A percentile compares a stretch with the other conserved stretches of the same genome.
Evolutionary conservation across 1,140 invertebrate species (phyloP).

Genomic region (Lamellibrachia luymesi): DNA sequence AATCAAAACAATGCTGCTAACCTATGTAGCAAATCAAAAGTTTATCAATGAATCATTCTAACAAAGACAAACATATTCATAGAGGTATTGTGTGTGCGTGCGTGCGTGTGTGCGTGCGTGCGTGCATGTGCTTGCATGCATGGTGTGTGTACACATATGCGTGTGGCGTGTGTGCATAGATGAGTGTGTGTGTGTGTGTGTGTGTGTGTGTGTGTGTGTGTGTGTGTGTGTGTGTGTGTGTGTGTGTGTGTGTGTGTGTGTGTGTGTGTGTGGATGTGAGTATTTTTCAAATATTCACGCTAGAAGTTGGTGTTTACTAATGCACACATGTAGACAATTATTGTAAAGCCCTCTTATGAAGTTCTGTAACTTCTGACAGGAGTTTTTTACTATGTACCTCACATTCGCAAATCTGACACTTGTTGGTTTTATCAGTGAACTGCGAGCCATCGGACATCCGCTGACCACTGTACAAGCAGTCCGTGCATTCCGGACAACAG

Average conservation of each 20-base stretch:
- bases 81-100: neutral
- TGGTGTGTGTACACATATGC: neutral
- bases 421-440: neutral
- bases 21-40: neutral
- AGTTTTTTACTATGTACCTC: neutral
- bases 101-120: neutral
- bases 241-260: neutral
- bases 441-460: neutral
- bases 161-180: neutral
- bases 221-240: neutral
- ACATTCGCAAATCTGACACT: neutral
- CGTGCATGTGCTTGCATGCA: neutral
- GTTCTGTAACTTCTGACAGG: neutral
- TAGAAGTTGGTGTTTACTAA: neutral
- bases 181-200: neutral
- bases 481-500: slow-evolving; percentile 45
- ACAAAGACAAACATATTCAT: neutral
- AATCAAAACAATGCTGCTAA: neutral
- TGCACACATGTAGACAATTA: neutral
- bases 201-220: neutral
- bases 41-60: neutral
- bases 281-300: neutral
- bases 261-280: too few relatives aligned
- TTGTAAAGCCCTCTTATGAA: neutral
- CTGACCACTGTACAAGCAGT: slow-evolving; percentile 12